phyloP scores from a whole-genome alignment of 2,113 vertebrate species.

The Colius striatus region DNA sequence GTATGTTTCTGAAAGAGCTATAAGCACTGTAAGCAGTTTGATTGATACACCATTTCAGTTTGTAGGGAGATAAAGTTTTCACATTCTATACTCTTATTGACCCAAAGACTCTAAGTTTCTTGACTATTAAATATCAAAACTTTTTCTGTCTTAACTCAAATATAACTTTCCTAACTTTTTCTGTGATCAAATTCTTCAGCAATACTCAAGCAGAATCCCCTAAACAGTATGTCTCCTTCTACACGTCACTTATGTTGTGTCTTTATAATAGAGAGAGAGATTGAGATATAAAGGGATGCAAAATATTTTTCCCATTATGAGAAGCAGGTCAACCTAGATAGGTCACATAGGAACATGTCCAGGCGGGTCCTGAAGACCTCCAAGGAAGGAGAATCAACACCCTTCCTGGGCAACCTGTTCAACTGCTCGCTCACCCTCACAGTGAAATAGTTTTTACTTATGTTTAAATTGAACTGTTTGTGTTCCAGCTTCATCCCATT shows the following conservation, averaged over 20 bases:
- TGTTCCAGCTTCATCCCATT: too few relatives aligned
- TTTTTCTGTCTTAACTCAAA: not conserved
- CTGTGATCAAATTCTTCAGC: not conserved
- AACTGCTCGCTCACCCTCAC: too few relatives aligned
- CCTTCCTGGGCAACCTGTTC: too few relatives aligned
- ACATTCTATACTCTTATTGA: not conserved
- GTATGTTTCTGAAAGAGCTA: not conserved
- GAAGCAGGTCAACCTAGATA: not conserved
- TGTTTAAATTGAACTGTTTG: too few relatives aligned
- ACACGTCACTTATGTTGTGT: not conserved
- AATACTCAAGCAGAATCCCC: not conserved
- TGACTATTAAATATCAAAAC: not conserved
- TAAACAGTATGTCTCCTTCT: not conserved
- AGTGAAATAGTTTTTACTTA: too few relatives aligned
- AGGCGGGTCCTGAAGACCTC: too few relatives aligned
- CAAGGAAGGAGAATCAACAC: too few relatives aligned
- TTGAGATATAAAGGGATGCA: not conserved
- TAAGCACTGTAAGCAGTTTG: slow-evolving; percentile 6
- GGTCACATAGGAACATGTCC: too few relatives aligned
- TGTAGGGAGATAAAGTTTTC: not conserved
- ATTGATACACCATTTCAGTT: not conserved
- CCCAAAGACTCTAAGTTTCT: not conserved
- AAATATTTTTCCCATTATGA: not conserved
- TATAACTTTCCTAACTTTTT: not conserved
- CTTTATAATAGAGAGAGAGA: not conserved